Conservation (phyloP, 2,888 invertebrate genomes). For the Steinernema carpocapsae region DNA sequence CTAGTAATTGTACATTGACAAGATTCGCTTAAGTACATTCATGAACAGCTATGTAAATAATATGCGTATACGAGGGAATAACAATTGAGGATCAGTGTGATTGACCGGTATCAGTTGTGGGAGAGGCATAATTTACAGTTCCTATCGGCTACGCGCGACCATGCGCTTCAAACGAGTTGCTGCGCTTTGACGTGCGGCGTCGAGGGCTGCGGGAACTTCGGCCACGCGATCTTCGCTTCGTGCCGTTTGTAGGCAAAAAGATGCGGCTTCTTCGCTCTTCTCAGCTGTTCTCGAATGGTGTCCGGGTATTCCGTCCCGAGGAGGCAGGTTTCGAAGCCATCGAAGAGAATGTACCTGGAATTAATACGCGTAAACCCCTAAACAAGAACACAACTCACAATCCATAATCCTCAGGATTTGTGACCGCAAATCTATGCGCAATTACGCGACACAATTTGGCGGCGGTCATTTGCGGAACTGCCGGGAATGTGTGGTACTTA, state of each 20-base stretch:
- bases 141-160: not conserved
- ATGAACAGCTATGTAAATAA: not conserved
- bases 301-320: constrained; percentile 88
- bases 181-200: too few relatives aligned
- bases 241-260: constrained; percentile 92
- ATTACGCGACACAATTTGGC: constrained; percentile 86
- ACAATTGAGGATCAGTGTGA: constrained; percentile 1
- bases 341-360: constrained; percentile 63
- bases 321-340: constrained; percentile 79
- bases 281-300: constrained; percentile 78
- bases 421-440: constrained; percentile 91
- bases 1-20: not conserved
- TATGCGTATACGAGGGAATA: constrained; percentile 6
- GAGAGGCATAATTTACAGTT: constrained; percentile 1
- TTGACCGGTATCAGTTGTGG: not conserved
- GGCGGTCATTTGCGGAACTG: constrained; percentile 89
- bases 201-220: constrained; percentile 69
- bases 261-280: constrained; percentile 78
- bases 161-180: too few relatives aligned
- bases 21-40: constrained; percentile 4
- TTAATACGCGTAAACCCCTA: not conserved
- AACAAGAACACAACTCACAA: constrained; percentile 74
- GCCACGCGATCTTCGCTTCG: constrained; percentile 97
- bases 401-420: constrained; percentile 94
- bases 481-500: constrained; percentile 85